Base-by-base conservation (phyloP, 2,797 vertebrate species). In the Acrocephalus scirpaceus region DNA sequence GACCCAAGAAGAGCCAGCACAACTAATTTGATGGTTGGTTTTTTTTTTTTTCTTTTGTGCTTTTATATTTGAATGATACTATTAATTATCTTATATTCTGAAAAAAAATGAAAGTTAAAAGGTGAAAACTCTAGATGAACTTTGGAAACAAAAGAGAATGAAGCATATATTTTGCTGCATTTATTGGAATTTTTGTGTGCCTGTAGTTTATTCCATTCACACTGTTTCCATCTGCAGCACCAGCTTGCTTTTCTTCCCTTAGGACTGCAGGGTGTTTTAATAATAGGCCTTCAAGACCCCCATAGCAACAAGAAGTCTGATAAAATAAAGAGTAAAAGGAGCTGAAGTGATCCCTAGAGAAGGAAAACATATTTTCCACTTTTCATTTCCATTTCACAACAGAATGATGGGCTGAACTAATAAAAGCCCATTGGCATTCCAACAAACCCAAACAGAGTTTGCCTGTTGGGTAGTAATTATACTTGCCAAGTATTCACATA, bases 211-310 rank as follows among this genome's bases (percentile, higher is more conserved):
- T 96, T 96, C 85, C 54, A 15, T 93, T 95, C 94, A 94, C 80
- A 91, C 57, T 76, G 65, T 42, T 97, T 82, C 94, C 97, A 97
- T 97, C 95, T 97, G 96, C 48, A 93, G 90, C 91, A 91, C 87
- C 98, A 98, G 96, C 92, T 97, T 98, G 95, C 93, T 93, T 96
- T 93, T 80, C 84, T 97, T 95, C 97, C 95, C 95, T 92, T 73
- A 95, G 96, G 97, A 97, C 88, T 96, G 85, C 90, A 76, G 91
- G 72, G 89, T 96, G 73, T 94, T 97, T 98, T 95, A 97, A 96
- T 97, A 98, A 97, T 85, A 96, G 84, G 58, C 60, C 76, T 97
- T 66, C 89, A 89, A 95, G 78, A 94, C 83, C 91, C 92, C 64
- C 74, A 76, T 22, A 96, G 92, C 91, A 97, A 95, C 89, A 84